Conservation (phyloP, 2,888 invertebrate species). For the Brachyptera risi region DNA sequence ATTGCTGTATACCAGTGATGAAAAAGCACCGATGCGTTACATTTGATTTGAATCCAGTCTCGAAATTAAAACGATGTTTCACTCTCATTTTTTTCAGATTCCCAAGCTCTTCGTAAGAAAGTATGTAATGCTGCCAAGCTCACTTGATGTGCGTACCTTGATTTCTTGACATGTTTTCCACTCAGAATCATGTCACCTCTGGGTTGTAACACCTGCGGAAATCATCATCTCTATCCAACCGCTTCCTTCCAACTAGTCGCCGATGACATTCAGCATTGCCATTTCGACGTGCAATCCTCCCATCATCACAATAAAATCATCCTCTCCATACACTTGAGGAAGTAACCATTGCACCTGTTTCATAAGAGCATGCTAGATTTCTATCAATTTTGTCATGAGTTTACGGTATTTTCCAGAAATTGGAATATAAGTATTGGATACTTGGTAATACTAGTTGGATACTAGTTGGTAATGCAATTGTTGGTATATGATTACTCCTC, state of each 20-base stretch:
- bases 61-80: background rate
- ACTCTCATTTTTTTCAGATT: background rate
- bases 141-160: conserved; percentile 34
- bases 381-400: too few relatives aligned
- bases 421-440: too few relatives aligned
- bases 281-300: conserved; percentile 39
- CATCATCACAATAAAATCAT: conserved; percentile 37
- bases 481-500: too few relatives aligned
- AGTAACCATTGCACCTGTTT: conserved; percentile 38
- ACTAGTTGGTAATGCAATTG: too few relatives aligned
- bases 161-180: conserved; percentile 24
- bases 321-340: conserved; percentile 36
- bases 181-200: conserved; percentile 33
- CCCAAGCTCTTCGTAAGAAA: conserved; percentile 16
- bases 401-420: too few relatives aligned
- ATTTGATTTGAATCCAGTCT: conserved; percentile 1
- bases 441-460: too few relatives aligned
- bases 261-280: conserved; percentile 35
- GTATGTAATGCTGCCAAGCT: conserved; percentile 30
- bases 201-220: conserved; percentile 34
- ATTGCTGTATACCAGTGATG: conserved; percentile 14
- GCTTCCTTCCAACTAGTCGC: conserved; percentile 34
- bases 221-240: conserved; percentile 36
- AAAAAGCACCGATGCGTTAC: background rate
- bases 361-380: conserved; percentile 37